A percentile compares a stretch with the other conserved stretches of the same genome.
These are phyloP conservation scores for Watsonalla binaria DNA, from an alignment of 2,888 invertebrate species.

Conservation along the genomic window DNA sequence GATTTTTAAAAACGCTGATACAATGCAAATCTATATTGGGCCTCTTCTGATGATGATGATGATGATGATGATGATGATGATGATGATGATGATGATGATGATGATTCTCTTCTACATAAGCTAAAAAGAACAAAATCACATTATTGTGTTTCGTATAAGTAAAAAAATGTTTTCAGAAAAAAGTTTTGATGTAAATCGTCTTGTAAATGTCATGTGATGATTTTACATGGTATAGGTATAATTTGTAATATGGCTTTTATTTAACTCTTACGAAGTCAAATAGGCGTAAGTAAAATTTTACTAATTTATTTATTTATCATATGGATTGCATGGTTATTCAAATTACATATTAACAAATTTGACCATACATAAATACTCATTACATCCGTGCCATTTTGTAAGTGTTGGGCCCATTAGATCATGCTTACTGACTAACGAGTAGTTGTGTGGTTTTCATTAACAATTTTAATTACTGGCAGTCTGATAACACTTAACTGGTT, in stretches of 20 bases:
- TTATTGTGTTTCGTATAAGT: background rate
- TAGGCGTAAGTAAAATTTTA: background rate
- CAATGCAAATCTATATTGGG: no score
- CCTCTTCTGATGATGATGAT: no score
- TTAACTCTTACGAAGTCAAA: background rate
- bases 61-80: no score
- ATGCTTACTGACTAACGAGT: slow-evolving; percentile 28
- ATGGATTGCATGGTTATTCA: background rate
- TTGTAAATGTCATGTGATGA: no score
- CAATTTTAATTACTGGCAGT: background rate
- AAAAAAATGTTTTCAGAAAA: background rate
- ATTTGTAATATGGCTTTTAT: background rate
- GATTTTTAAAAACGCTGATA: no score
- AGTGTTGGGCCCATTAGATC: slow-evolving; percentile 16
- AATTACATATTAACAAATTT: background rate
- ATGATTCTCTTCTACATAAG: no score
- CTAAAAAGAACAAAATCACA: background rate
- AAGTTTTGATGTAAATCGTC: background rate
- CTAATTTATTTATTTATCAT: background rate
- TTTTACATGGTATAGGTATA: no score
- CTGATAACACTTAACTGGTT: background rate
- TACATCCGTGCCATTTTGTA: slow-evolving; percentile 8
- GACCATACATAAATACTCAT: background rate
- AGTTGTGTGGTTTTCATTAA: background rate
- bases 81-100: no score